These are phyloP conservation scores for Thunnus maccoyii DNA, from an alignment of 2,113 vertebrate species.

Conservation along the genomic window DNA sequence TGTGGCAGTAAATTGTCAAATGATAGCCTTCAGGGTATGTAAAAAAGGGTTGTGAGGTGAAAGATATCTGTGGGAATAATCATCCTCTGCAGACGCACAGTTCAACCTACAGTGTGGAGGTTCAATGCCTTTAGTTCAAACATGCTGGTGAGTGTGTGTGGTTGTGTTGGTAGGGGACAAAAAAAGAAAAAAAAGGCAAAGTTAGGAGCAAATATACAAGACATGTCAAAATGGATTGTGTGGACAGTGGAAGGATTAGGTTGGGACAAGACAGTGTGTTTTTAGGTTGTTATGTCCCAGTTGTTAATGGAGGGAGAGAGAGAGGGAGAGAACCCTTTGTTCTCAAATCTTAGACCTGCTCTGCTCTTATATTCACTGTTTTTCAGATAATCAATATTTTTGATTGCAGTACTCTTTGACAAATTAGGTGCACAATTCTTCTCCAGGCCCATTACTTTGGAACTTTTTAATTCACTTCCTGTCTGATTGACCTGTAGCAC, in stretches of 20 bases:
- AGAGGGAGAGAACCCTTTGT: background rate
- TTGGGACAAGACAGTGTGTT: background rate
- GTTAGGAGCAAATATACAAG: too few species aligned
- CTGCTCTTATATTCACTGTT: background rate
- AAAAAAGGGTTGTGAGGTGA: background rate
- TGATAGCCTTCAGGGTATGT: background rate
- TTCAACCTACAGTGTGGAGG: background rate
- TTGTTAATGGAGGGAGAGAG: background rate
- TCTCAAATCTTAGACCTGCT: too few species aligned
- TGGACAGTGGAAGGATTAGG: background rate
- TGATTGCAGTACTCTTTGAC: slow-evolving; percentile 3
- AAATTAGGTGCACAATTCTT: slow-evolving; percentile 11
- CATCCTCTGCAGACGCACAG: background rate
- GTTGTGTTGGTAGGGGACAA: background rate
- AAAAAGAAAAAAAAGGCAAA: too few species aligned
- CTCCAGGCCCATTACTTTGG: background rate
- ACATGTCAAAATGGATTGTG: background rate
- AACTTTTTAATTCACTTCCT: background rate
- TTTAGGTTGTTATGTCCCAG: background rate
- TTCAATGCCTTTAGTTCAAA: background rate
- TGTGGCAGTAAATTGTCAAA: background rate
- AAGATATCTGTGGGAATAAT: background rate
- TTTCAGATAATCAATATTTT: slow-evolving; percentile 21
- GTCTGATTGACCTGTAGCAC: slow-evolving; percentile 6
- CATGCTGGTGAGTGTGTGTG: background rate